Evolutionary conservation across 2,113 vertebrate species (phyloP).

Genomic region (Pseudonaja textilis): DNA sequence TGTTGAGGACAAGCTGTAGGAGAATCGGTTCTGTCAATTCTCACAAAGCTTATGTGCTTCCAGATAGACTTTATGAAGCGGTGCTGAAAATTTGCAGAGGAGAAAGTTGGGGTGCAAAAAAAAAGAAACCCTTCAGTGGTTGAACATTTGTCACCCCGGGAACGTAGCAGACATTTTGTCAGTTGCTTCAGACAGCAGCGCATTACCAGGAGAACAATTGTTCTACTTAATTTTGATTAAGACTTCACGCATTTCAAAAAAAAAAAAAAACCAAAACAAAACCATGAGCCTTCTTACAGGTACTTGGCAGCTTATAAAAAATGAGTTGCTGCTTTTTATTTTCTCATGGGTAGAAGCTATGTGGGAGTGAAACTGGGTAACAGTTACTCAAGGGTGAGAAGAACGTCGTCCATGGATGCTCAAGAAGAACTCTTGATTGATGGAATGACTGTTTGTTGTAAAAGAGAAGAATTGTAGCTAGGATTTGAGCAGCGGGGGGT

Average conservation of each 20-base stretch:
- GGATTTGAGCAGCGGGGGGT: accelerated
- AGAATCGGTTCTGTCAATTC: too few relatives aligned
- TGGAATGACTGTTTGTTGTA: not conserved
- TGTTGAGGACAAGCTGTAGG: too few relatives aligned
- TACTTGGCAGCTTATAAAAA: not conserved
- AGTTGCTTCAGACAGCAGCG: not conserved
- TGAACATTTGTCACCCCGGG: not conserved
- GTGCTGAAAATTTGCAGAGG: not conserved
- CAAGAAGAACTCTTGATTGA: not conserved
- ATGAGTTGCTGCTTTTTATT: not conserved
- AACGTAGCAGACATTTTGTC: not conserved
- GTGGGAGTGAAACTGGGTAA: not conserved
- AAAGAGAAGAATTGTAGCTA: too few relatives aligned
- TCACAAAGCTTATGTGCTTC: too few relatives aligned
- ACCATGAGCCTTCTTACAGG: not conserved
- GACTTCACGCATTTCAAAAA: not conserved
- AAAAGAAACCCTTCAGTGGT: not conserved
- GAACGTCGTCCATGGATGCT: not conserved
- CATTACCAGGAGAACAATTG: too few relatives aligned
- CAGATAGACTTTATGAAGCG: not conserved
- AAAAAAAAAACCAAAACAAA: not conserved
- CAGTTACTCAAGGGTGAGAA: not conserved
- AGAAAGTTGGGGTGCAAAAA: not conserved
- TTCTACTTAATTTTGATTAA: not conserved
- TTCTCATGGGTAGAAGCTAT: not conserved